phyloP scores from a whole-genome alignment of 2,113 vertebrate species.

The Cebus imitator region DNA sequence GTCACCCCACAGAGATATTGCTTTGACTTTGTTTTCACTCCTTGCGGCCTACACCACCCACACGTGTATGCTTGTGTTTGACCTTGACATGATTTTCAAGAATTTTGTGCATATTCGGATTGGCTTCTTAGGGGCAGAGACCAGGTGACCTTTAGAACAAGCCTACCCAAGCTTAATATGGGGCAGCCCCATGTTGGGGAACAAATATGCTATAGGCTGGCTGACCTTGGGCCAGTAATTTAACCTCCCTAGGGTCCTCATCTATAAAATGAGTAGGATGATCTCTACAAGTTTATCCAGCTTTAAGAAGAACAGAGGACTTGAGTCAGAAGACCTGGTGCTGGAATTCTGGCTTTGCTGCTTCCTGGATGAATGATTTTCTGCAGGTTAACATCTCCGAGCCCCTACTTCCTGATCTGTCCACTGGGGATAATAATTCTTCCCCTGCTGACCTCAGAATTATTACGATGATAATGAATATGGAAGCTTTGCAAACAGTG shows the following conservation, averaged over 20 bases:
- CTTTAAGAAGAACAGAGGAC: neutral
- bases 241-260: neutral
- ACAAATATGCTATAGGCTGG: neutral
- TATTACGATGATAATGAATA: neutral
- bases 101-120: neutral
- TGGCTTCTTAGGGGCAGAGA: slow-evolving; percentile 27
- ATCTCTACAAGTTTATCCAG: neutral
- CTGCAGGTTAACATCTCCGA: neutral
- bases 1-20: neutral
- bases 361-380: neutral
- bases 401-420: neutral
- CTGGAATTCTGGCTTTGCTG: neutral
- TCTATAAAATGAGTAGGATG: neutral
- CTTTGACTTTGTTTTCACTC: neutral
- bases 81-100: slow-evolving; percentile 38
- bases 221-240: neutral
- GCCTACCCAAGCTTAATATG: neutral
- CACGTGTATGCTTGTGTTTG: neutral
- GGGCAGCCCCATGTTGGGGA: neutral
- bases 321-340: neutral
- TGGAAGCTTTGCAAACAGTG: slow-evolving; percentile 4
- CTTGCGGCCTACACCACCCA: neutral
- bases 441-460: neutral
- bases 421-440: neutral
- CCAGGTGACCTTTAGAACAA: neutral